Percentiles rank a stretch among this genome's conserved stretches.
Conservation (phyloP, 2,797 vertebrate genomes). For the Diplodus sargus region DNA sequence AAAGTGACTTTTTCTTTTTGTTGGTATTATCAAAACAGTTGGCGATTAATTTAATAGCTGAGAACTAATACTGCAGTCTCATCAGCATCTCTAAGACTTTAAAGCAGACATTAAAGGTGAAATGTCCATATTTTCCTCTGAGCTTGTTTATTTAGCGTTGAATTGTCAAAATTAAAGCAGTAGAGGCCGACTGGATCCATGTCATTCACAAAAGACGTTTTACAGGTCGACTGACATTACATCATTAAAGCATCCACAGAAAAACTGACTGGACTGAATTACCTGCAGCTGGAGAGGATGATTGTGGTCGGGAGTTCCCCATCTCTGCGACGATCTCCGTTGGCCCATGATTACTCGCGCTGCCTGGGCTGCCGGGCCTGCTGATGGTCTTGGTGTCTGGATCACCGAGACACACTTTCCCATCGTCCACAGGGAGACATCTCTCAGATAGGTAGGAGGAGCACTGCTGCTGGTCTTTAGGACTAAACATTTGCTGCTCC, state of each 20-base stretch:
- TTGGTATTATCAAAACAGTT: not conserved
- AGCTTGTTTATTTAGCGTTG: no score
- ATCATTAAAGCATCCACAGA: not conserved
- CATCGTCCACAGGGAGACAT: slow-evolving; percentile 84
- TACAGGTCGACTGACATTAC: not conserved
- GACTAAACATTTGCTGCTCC: slow-evolving; percentile 90
- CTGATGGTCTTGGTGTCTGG: slow-evolving; percentile 92
- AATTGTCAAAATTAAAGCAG: no score
- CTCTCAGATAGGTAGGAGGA: slow-evolving; percentile 74
- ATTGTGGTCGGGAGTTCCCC: slow-evolving; percentile 89
- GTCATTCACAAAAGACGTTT: slow-evolving; percentile 2
- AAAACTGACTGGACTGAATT: slow-evolving; percentile 48
- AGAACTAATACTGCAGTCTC: no score
- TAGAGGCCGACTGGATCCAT: no score
- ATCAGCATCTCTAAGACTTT: not conserved
- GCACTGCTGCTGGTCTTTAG: slow-evolving; percentile 87
- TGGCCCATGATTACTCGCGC: slow-evolving; percentile 84
- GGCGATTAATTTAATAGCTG: no score
- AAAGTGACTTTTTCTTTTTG: not conserved
- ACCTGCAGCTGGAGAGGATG: slow-evolving; percentile 95
- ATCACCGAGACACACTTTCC: slow-evolving; percentile 90
- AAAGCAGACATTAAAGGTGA: not conserved
- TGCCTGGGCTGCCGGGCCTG: slow-evolving; percentile 91
- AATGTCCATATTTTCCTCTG: no score
- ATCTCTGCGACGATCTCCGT: slow-evolving; percentile 90